These are phyloP conservation scores for Cettia cetti DNA, from an alignment of 2,113 vertebrate genomes.

Conservation along the genomic window DNA sequence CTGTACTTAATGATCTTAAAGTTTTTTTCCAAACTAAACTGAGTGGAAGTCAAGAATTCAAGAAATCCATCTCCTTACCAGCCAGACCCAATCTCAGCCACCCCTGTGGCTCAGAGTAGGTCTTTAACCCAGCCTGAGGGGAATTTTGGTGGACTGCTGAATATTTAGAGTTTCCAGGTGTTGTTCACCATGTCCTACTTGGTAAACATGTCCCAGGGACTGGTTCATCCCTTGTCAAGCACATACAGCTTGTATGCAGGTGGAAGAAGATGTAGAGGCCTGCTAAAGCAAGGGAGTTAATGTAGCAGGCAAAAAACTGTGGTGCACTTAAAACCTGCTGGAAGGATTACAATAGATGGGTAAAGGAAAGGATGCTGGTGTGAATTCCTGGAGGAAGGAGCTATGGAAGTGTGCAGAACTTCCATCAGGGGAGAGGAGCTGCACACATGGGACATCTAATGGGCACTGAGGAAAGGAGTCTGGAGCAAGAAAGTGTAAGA, in stretches of 20 bases:
- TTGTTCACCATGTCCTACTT: not conserved
- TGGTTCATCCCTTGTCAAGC: not conserved
- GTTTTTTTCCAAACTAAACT: not conserved
- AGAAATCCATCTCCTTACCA: not conserved
- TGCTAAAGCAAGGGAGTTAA: not conserved
- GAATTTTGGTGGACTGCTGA: not conserved
- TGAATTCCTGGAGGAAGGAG: not conserved
- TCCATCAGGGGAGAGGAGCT: not conserved
- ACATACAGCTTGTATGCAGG: not conserved
- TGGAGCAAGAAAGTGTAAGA: not conserved
- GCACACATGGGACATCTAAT: accelerated
- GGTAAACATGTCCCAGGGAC: not conserved
- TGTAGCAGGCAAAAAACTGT: accelerated
- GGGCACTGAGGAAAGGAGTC: not conserved
- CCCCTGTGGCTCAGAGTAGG: not conserved
- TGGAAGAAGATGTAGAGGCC: not conserved
- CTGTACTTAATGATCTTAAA: not conserved
- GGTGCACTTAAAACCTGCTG: not conserved
- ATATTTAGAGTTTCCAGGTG: not conserved
- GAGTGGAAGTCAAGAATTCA: not conserved
- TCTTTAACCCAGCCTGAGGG: not conserved
- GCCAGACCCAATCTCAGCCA: not conserved
- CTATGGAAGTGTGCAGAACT: not conserved
- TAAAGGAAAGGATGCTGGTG: not conserved
- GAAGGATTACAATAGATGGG: not conserved